Evolutionary conservation across 2,113 vertebrate species (phyloP), one percentile per base, ranked within the genome.

Genomic region (Dipodomys ordii): DNA sequence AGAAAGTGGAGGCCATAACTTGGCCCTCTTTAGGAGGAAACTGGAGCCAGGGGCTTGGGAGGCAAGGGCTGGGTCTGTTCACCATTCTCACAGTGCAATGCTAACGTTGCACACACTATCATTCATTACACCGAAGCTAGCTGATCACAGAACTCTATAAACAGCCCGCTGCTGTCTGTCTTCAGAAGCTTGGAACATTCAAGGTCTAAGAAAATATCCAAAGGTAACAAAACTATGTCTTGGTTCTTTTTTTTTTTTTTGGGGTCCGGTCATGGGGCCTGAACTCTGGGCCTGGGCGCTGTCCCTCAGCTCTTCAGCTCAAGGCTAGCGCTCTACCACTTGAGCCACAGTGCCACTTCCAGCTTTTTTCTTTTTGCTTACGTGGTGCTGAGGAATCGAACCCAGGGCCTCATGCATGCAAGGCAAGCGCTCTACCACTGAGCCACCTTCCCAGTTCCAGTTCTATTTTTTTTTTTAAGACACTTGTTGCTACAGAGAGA

Each of bases 141-240:
- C 1, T 7, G 65, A 82, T 78, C 23, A 7, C 39, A 80, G 32
- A 11, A 62, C 74, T 94, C 13, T 77, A 18, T 39, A 39, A 88
- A 69, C 46, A 9, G 53, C 68, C 7, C 13, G 0, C 0, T 39
- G 44, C 76, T 15, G 46, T 84, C 90, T 82, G 67, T 67, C 46
- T 67, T 71, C 35, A 89, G 22, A 83, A 2, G 0, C 3, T 12
- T 22, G 46, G 69, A 64, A 7, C 60, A 69, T 10, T 79, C 32
- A 69, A 94, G 74, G 77, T 11, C 80, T 79, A 88, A 69, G 91
- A 87, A 95, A 93, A 90, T 68, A 80, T 4, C n/a, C 73, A 73
- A 92, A 96, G 78, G 65, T 35, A 95, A n/a, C 19, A 13, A 82
- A 92, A 86, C 74, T 65, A 3, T 16, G 9, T 86, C 62, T 62